Evolutionary conservation across 23 tunicate species (phyloP).

Genomic region (Ciona savignyi): DNA sequence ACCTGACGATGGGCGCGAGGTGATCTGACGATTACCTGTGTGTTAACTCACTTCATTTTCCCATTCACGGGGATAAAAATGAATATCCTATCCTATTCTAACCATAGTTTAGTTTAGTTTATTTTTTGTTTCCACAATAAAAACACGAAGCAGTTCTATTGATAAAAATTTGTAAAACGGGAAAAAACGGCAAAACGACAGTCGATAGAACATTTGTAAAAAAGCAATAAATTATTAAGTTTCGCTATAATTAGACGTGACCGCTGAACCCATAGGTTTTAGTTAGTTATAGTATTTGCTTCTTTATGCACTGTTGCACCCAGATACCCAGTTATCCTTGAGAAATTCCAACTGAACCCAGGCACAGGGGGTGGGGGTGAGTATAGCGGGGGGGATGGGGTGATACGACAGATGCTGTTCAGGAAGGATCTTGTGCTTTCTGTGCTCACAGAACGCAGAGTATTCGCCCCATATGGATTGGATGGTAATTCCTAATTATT

Average conservation of each 20-base stretch:
- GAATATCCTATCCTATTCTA: background rate
- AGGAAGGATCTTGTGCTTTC: conserved; percentile 62
- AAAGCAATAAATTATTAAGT: too few species aligned
- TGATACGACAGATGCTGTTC: conserved; percentile 67
- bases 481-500: conserved; percentile 33
- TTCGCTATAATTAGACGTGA: too few species aligned
- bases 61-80: background rate
- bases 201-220: too few species aligned
- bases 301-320: background rate
- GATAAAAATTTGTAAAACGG: too few species aligned
- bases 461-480: conserved; percentile 85
- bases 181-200: too few species aligned
- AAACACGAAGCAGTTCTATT: too few species aligned
- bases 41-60: background rate
- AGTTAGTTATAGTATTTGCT: background rate
- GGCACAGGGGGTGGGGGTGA: conserved; percentile 71
- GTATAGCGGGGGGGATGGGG: conserved; percentile 86
- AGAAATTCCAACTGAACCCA: conserved; percentile 44
- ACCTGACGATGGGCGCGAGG: too few species aligned
- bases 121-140: too few species aligned
- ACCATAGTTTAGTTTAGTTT: too few species aligned
- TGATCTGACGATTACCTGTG: background rate
- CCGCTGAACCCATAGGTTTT: background rate
- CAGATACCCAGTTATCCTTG: conserved; percentile 65
- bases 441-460: conserved; percentile 73